Evolutionary conservation across 1,140 invertebrate species (phyloP).

Genomic region (Drosophila arawakana): DNA sequence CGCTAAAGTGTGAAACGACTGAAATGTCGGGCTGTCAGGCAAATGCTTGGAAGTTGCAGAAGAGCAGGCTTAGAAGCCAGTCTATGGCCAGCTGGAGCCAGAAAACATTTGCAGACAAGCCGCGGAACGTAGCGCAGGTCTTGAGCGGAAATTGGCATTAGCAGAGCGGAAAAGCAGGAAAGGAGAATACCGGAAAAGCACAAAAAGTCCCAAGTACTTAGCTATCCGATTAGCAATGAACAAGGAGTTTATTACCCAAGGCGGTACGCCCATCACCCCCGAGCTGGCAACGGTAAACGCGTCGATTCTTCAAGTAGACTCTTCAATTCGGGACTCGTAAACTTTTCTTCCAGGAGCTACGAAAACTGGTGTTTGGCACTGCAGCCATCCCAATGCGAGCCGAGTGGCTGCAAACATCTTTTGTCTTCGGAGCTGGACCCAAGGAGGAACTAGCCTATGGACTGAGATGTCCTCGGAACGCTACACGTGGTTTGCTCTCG

Average conservation of each 20-base stretch:
- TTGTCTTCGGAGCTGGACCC: conserved; percentile 85
- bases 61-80: conserved; percentile 18
- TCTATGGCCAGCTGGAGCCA: conserved; percentile 29
- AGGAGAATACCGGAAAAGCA: conserved; percentile 26
- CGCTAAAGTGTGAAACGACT: conserved; percentile 78
- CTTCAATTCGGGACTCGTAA: not conserved
- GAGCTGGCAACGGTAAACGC: conserved; percentile 87
- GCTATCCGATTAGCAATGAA: conserved; percentile 65
- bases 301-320: not conserved
- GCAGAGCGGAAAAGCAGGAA: conserved; percentile 15
- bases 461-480: conserved; percentile 86
- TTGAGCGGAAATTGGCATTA: conserved; percentile 71
- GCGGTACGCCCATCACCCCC: conserved; percentile 88
- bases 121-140: conserved; percentile 70
- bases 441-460: conserved; percentile 86
- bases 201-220: not conserved
- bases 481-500: conserved; percentile 87
- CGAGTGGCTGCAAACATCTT: conserved; percentile 87
- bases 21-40: conserved; percentile 54
- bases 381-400: conserved; percentile 86
- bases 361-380: conserved; percentile 87
- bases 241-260: conserved; percentile 79
- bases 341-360: conserved; percentile 82
- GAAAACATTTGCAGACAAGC: conserved; percentile 68
- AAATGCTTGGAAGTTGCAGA: conserved; percentile 18